Conservation (phyloP, 2,797 vertebrate genomes). For the Cirrhinus mrigala region DNA sequence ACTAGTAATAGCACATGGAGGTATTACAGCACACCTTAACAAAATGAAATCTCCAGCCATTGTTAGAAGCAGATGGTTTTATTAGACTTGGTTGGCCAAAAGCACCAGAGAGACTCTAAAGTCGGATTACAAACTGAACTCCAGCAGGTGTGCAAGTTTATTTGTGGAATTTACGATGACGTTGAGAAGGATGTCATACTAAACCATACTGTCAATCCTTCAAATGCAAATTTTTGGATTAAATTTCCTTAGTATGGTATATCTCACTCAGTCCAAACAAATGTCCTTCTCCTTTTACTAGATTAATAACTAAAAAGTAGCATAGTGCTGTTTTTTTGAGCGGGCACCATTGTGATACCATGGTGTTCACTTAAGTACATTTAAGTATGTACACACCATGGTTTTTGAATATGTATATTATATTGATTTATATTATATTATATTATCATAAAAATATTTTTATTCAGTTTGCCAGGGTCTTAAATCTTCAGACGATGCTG, state of each 20-base stretch:
- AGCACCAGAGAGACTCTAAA: slow-evolving; percentile 32
- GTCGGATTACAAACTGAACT: slow-evolving; percentile 34
- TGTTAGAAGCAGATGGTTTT: slow-evolving; percentile 42
- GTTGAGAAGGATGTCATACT: background rate
- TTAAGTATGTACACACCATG: background rate
- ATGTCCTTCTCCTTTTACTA: background rate
- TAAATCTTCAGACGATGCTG: background rate
- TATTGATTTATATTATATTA: background rate
- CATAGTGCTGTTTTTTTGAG: background rate
- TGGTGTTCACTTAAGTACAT: background rate
- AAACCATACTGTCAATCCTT: background rate
- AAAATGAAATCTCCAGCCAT: slow-evolving; percentile 10
- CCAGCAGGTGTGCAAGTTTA: slow-evolving; percentile 27
- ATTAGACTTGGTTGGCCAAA: slow-evolving; percentile 28
- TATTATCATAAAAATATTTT: background rate
- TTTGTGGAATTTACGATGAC: slow-evolving; percentile 13
- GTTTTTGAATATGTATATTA: no score
- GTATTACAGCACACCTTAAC: slow-evolving; percentile 57
- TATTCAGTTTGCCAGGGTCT: background rate
- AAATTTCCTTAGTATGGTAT: background rate
- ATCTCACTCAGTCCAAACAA: background rate
- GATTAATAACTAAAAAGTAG: background rate
- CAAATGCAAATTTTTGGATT: background rate
- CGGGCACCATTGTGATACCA: background rate
- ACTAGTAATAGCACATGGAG: slow-evolving; percentile 67